Evolutionary conservation across 2,888 invertebrate genomes (phyloP), one percentile per base, ranked within the genome.

Genomic region (Scaptomyza parva): DNA sequence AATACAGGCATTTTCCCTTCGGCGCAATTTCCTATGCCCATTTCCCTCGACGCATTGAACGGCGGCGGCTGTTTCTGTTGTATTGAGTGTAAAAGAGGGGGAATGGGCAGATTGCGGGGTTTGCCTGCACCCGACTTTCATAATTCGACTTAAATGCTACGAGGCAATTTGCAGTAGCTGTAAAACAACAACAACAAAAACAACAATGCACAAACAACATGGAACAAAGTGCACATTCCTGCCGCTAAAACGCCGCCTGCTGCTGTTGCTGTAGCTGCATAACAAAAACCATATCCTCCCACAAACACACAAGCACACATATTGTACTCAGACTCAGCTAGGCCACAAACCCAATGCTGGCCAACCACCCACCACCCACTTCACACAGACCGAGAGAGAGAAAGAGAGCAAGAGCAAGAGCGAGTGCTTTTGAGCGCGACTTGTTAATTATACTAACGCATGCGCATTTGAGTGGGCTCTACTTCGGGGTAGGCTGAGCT

Each of bases 91-190:
- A 8, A n/a, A 35, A 14, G 30, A 41, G n/a, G 28, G 33, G 41
- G n/a, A 26, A 9, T 5, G 45, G 9, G 33, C 11, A 35, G n/a
- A 35, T 11, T 35, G 24, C 37, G 41, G 40, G 28, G n/a, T 24
- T n/a, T 45, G 54, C 53, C 55, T 40, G 74, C 43, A 41, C 62
- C 70, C 58, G 54, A 68, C 78, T 78, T 82, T 87, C 86, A 82
- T 82, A 82, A 82, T 87, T 82, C 86, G 82, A 79, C 88, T 87
- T 82, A 82, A 82, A 88, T 77, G 83, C 86, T 86, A 80, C 83
- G 64, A 77, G 88, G 86, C 88, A 83, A 88, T 84, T 86, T 86
- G 62, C 83, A 79, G 86, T 70, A 65, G 70, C 53, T 54, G n/a
- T n/a, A n/a, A n/a, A n/a, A 39, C 65, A 75, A 65, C 70, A 67